Evolutionary conservation across 2,113 vertebrate species (phyloP).

Genomic region (Sander lucioperca): DNA sequence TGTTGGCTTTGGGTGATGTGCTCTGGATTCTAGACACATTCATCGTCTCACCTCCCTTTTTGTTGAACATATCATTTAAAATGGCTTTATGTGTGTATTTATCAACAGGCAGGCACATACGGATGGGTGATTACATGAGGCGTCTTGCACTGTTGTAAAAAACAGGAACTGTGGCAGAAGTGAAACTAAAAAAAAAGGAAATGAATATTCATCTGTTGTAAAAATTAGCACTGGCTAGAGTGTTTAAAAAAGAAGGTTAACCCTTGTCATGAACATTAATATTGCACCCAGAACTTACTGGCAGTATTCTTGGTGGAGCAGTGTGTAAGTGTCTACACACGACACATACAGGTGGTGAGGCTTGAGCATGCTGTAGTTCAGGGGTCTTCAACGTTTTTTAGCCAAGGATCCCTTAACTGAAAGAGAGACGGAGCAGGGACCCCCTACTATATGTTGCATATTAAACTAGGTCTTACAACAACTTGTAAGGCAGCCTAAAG

Average conservation of each 20-base stretch:
- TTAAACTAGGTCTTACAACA: too few species aligned
- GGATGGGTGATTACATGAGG: not conserved
- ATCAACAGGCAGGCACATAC: not conserved
- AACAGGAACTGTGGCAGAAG: conserved; percentile 1
- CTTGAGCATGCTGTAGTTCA: not conserved
- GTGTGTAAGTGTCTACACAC: not conserved
- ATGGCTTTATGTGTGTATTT: conserved; percentile 23
- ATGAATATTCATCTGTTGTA: not conserved
- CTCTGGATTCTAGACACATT: conserved; percentile 52
- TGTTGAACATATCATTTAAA: not conserved
- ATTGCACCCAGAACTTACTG: not conserved
- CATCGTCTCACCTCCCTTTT: not conserved
- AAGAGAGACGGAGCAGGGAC: too few species aligned
- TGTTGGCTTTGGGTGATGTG: conserved; percentile 33
- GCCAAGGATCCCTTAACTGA: too few species aligned
- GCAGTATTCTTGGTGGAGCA: not conserved
- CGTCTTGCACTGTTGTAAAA: conserved; percentile 9
- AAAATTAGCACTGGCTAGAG: not conserved
- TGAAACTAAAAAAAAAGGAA: conserved; percentile 7
- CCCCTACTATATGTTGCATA: too few species aligned
- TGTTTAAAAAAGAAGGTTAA: not conserved
- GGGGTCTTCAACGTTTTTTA: too few species aligned
- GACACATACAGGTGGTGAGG: conserved; percentile 4
- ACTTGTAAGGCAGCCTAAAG: too few species aligned
- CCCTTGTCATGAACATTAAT: not conserved